phyloP scores from a whole-genome alignment of 2,888 invertebrate species.

The Cantharis flavilabris region DNA sequence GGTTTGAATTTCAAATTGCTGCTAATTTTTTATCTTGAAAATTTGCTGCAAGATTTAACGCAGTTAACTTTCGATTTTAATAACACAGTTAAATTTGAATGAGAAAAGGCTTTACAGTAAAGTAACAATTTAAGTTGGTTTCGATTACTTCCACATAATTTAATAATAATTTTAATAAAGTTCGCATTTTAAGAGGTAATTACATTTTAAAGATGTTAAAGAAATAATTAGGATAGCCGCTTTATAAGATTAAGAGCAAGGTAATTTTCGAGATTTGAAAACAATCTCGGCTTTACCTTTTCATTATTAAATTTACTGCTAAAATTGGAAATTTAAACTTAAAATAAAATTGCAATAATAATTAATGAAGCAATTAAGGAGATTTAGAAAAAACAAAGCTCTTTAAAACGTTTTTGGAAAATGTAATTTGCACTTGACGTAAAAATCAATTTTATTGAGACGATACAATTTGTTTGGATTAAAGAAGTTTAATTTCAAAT shows the following conservation, averaged over 20 bases:
- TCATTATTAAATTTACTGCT: background rate
- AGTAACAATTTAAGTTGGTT: background rate
- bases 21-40: background rate
- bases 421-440: background rate
- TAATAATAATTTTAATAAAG: background rate
- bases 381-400: background rate
- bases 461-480: background rate
- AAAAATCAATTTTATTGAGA: background rate
- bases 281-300: background rate
- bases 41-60: background rate
- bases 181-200: background rate
- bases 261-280: background rate
- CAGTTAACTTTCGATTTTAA: background rate
- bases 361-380: background rate
- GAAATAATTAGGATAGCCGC: background rate
- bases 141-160: background rate
- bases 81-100: background rate
- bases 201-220: background rate
- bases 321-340: background rate
- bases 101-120: background rate
- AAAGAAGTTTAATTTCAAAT: no score
- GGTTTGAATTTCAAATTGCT: background rate
- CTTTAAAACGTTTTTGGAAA: background rate
- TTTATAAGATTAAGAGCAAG: background rate
- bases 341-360: background rate